Evolutionary conservation across 2,888 invertebrate species (phyloP).

Genomic region (Crioceris asparagi): DNA sequence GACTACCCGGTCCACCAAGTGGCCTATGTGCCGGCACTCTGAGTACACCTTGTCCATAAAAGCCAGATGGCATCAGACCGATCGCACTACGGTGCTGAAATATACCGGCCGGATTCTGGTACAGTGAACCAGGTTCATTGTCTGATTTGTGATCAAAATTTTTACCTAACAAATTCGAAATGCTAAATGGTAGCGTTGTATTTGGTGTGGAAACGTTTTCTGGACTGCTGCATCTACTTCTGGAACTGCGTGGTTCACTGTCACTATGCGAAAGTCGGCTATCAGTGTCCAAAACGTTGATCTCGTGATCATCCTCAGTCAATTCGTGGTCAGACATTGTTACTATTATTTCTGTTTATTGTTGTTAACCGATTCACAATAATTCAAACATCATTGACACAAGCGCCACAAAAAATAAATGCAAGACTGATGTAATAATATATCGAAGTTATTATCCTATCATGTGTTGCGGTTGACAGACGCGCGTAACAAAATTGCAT

Average conservation of each 20-base stretch:
- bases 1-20: conserved; percentile 42
- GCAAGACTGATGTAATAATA: too few relatives aligned
- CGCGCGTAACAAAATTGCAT: too few relatives aligned
- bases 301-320: conserved; percentile 52
- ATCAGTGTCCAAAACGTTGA: conserved; percentile 56
- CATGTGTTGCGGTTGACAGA: too few relatives aligned
- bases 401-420: too few relatives aligned
- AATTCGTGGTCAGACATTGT: conserved; percentile 37
- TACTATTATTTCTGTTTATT: not conserved
- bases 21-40: conserved; percentile 74
- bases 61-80: conserved; percentile 36
- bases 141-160: conserved; percentile 54
- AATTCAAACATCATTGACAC: too few relatives aligned
- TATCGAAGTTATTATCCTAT: too few relatives aligned
- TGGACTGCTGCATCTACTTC: conserved; percentile 36
- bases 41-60: conserved; percentile 60
- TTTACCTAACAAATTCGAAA: conserved; percentile 69
- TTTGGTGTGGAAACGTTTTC: conserved; percentile 43
- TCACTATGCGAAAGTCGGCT: conserved; percentile 51
- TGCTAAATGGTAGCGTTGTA: conserved; percentile 64
- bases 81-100: conserved; percentile 30
- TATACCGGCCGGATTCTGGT: conserved; percentile 28
- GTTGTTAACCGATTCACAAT: not conserved
- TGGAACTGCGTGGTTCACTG: conserved; percentile 44
- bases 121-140: conserved; percentile 23